Percentiles rank a stretch among this genome's conserved stretches.
Evolutionary conservation across 2,113 vertebrate genomes (phyloP).

Genomic region (Mesocricetus auratus): DNA sequence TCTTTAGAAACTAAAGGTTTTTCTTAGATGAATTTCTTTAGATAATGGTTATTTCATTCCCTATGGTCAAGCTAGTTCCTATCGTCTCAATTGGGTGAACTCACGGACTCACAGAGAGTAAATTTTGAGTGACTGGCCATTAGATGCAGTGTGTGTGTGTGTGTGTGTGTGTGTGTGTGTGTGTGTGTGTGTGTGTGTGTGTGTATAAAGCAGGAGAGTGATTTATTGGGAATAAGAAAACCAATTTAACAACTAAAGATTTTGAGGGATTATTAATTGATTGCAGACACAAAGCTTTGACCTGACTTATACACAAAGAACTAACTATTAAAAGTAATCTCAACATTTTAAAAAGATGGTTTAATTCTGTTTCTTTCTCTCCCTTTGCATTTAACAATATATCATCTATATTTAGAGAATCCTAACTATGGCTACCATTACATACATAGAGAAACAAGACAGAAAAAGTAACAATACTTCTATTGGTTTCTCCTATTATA

Average conservation of each 20-base stretch:
- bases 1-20: slow-evolving; percentile 62
- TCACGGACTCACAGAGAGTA: slow-evolving; percentile 59
- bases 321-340: not conserved
- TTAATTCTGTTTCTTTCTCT: not conserved
- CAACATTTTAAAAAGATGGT: not conserved
- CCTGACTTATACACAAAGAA: not conserved
- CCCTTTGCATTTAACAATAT: not conserved
- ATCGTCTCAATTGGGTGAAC: slow-evolving; percentile 68
- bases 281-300: slow-evolving; percentile 37
- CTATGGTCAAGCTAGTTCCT: slow-evolving; percentile 60
- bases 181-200: not conserved
- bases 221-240: slow-evolving; percentile 52
- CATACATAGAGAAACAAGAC: not conserved
- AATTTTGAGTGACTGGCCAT: slow-evolving; percentile 69
- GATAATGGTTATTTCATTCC: slow-evolving; percentile 81
- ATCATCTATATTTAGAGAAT: not conserved
- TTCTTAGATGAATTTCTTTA: slow-evolving; percentile 71
- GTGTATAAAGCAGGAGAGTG: slow-evolving; percentile 43
- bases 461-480: not conserved
- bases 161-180: not conserved
- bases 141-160: not conserved
- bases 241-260: slow-evolving; percentile 50
- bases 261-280: slow-evolving; percentile 44
- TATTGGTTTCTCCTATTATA: not conserved
- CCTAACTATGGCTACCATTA: not conserved